Conservation (phyloP, 1,140 invertebrate genomes). For the Pseudomyrmex pallidus region DNA sequence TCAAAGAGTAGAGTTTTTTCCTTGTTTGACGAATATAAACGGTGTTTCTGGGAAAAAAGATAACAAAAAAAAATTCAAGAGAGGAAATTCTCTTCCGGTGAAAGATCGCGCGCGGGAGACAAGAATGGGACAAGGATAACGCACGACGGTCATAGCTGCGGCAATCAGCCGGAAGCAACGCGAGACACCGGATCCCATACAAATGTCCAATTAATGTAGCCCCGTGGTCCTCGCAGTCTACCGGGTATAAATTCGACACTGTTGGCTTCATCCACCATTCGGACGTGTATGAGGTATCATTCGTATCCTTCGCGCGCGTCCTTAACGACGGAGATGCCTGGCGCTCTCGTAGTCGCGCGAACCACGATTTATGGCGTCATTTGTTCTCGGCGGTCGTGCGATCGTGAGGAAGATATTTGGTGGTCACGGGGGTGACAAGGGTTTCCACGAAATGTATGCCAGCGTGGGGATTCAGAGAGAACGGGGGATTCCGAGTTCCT, state of each 20-base stretch:
- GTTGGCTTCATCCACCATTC: constrained; percentile 40
- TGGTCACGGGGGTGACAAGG: constrained; percentile 54
- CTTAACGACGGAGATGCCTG: constrained; percentile 41
- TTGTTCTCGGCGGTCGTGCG: constrained; percentile 44
- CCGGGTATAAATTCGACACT: constrained; percentile 15
- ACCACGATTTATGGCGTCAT: constrained; percentile 66
- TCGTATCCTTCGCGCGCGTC: constrained; percentile 47
- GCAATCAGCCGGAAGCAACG: constrained; percentile 72
- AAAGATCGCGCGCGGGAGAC: background rate
- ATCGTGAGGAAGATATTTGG: constrained; percentile 64
- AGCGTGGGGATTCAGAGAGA: constrained; percentile 24
- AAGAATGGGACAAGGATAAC: constrained; percentile 20
- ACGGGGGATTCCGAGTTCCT: constrained; percentile 10
- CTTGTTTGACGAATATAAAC: background rate
- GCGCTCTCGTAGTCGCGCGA: constrained; percentile 50
- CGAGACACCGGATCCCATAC: constrained; percentile 73
- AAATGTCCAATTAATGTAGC: constrained; percentile 74
- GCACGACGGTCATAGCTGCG: constrained; percentile 43
- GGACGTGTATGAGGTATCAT: constrained; percentile 47
- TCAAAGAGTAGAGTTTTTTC: background rate
- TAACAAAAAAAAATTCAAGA: background rate
- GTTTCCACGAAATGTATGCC: constrained; percentile 62
- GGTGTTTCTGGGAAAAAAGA: background rate
- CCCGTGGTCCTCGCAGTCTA: constrained; percentile 42
- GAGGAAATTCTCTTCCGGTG: constrained; percentile 24